These are phyloP conservation scores for Cryptoleucopteryx plumbea DNA, from an alignment of 2,113 vertebrate species.

Conservation along the genomic window DNA sequence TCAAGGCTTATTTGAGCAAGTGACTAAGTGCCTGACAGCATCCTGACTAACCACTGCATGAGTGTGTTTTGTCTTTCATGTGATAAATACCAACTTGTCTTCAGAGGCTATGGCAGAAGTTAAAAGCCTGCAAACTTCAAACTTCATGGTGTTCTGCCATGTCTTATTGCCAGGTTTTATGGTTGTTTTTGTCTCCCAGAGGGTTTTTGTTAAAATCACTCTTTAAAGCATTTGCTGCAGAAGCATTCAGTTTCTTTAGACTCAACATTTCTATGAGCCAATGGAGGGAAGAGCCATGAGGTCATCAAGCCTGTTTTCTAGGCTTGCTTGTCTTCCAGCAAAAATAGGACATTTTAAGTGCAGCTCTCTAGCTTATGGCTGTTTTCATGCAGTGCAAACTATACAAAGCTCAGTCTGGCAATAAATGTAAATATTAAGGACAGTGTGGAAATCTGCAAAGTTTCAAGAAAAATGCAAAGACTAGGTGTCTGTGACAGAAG, in stretches of 20 bases:
- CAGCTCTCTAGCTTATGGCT: neutral
- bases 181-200: neutral
- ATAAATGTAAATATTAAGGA: neutral
- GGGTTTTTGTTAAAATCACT: neutral
- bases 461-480: neutral
- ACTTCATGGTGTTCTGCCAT: neutral
- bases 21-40: slow-evolving; percentile 5
- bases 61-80: neutral
- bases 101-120: neutral
- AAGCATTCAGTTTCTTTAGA: neutral
- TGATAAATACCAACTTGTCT: neutral
- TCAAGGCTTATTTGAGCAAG: neutral
- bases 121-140: neutral
- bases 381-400: neutral
- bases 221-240: neutral
- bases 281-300: neutral
- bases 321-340: neutral
- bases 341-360: neutral
- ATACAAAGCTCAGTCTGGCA: neutral
- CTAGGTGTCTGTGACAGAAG: neutral
- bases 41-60: slow-evolving; percentile 10
- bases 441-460: neutral
- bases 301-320: neutral
- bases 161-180: neutral
- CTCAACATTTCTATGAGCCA: neutral